Percentiles rank a stretch among this genome's conserved stretches.
phyloP scores from a whole-genome alignment of 2,113 vertebrate species.

The Podilymbus podiceps region DNA sequence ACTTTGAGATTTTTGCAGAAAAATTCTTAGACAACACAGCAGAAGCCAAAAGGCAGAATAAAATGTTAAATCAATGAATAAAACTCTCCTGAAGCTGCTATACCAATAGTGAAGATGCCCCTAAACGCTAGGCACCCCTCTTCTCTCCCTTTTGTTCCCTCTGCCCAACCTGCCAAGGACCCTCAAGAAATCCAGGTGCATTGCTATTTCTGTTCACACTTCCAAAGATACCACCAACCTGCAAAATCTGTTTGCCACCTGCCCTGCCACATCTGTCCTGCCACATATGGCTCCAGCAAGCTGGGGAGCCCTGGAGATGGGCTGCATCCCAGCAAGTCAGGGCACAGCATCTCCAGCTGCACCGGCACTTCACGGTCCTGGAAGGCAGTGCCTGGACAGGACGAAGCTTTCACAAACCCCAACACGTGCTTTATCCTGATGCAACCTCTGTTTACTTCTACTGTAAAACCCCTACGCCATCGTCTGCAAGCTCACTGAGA shows the following conservation, averaged over 20 bases:
- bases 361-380: background rate
- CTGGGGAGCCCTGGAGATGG: background rate
- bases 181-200: background rate
- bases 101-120: background rate
- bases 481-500: background rate
- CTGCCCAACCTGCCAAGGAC: background rate
- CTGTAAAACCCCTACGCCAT: background rate
- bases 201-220: background rate
- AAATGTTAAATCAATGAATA: background rate
- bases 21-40: background rate
- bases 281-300: background rate
- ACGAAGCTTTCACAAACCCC: background rate
- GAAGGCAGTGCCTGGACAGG: background rate
- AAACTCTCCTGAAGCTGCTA: background rate
- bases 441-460: background rate
- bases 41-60: constrained; percentile 46
- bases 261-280: background rate
- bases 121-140: background rate
- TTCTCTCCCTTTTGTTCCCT: background rate
- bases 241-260: background rate
- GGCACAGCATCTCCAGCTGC: background rate
- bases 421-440: background rate
- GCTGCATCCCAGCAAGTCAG: background rate
- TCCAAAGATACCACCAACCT: background rate
- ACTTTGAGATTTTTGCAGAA: background rate